Evolutionary conservation across 2,888 invertebrate species (phyloP).

Genomic region (Dorcus hopei): DNA sequence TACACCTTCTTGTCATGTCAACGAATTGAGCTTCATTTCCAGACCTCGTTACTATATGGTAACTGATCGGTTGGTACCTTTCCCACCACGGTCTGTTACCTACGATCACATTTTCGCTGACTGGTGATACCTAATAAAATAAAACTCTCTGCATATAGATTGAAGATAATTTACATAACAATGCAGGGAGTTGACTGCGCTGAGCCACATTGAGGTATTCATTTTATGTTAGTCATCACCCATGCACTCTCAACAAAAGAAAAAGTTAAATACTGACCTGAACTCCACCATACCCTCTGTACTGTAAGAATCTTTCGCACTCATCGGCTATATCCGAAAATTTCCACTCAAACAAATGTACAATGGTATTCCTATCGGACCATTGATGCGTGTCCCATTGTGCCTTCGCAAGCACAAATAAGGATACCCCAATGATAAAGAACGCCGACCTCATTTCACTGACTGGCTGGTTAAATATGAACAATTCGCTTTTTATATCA

Average conservation of each 20-base stretch:
- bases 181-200: too few relatives aligned
- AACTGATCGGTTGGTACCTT: constrained; percentile 85
- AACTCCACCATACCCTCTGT: constrained; percentile 70
- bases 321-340: constrained; percentile 77
- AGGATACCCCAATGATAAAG: too few relatives aligned
- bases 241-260: too few relatives aligned
- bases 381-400: constrained; percentile 27
- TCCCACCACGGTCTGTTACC: constrained; percentile 79
- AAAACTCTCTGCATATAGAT: too few relatives aligned
- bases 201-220: too few relatives aligned
- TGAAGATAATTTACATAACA: too few relatives aligned
- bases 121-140: constrained; percentile 64
- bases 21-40: constrained; percentile 71
- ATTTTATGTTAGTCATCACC: too few relatives aligned
- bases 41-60: constrained; percentile 70
- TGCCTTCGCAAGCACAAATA: not conserved
- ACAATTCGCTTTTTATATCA: too few relatives aligned
- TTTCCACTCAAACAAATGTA: constrained; percentile 80
- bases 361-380: constrained; percentile 61
- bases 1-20: constrained; percentile 77
- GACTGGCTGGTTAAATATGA: too few relatives aligned
- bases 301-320: constrained; percentile 72
- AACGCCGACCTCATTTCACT: too few relatives aligned
- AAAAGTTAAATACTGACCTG: constrained; percentile 54
- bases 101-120: constrained; percentile 64